Conservation (phyloP, 2,888 invertebrate genomes). For the Brenthis ino region DNA sequence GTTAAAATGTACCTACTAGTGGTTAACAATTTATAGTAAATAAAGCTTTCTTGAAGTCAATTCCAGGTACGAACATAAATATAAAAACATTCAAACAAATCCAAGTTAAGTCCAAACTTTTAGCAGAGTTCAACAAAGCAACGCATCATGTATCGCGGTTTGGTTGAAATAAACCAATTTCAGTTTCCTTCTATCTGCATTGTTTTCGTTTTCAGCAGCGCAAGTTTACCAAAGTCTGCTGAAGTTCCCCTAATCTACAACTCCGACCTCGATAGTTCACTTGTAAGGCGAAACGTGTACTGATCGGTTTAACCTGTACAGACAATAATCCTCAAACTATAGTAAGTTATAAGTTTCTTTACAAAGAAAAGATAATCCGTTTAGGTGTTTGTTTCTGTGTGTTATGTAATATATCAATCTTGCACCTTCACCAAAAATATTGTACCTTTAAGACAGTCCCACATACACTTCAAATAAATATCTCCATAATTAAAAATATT, state of each 20-base stretch:
- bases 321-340: too few species aligned
- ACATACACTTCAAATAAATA: too few species aligned
- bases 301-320: neutral
- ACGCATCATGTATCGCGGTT: conserved; percentile 22
- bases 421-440: too few species aligned
- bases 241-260: conserved; percentile 52
- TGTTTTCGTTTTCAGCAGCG: conserved; percentile 33
- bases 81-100: conserved; percentile 6
- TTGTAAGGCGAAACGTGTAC: conserved; percentile 28
- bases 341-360: too few species aligned
- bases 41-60: too few species aligned
- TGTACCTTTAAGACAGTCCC: too few species aligned
- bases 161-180: conserved; percentile 30
- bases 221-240: conserved; percentile 44
- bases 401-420: too few species aligned
- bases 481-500: too few species aligned
- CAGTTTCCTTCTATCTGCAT: conserved; percentile 29
- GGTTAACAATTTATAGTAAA: too few species aligned
- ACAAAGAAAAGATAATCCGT: too few species aligned
- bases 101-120: conserved; percentile 10
- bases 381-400: too few species aligned
- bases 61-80: neutral
- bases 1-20: too few species aligned
- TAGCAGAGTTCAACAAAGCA: conserved; percentile 7
- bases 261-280: conserved; percentile 41